Percentiles rank a stretch among this genome's conserved stretches.
Evolutionary conservation across 2,797 vertebrate genomes (phyloP).

Genomic region (Schizopygopsis pylzovi): DNA sequence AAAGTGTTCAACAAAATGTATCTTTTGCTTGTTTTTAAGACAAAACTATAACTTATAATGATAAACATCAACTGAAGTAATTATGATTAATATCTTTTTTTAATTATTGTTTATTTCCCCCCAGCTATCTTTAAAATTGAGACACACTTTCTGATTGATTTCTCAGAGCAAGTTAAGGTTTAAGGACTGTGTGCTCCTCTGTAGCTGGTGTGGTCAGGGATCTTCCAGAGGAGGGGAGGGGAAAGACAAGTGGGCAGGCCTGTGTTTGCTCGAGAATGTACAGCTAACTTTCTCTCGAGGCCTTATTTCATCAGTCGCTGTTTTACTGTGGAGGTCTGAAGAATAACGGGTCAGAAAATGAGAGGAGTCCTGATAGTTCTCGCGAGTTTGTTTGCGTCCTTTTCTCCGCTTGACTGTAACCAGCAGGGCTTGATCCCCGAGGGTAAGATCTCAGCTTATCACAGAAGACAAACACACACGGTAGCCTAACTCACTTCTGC

Average conservation of each 20-base stretch:
- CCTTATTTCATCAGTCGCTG: neutral
- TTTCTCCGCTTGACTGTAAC: constrained; percentile 54
- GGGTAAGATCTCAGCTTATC: constrained; percentile 65
- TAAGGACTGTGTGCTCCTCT: too few species aligned
- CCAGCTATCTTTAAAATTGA: neutral
- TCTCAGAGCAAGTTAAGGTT: neutral
- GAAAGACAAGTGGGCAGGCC: constrained; percentile 29
- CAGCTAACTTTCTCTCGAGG: constrained; percentile 18
- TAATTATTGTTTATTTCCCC: too few species aligned
- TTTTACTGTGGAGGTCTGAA: neutral
- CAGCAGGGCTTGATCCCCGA: constrained; percentile 61
- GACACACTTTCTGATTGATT: neutral
- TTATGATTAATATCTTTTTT: too few species aligned
- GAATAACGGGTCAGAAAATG: constrained; percentile 63
- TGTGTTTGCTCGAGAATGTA: neutral
- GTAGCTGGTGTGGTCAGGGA: neutral
- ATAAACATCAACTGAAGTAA: neutral
- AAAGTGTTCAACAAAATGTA: neutral
- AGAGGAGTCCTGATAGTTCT: constrained; percentile 26
- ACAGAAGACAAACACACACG: neutral
- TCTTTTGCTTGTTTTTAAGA: neutral
- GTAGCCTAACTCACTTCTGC: too few species aligned
- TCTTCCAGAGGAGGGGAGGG: neutral
- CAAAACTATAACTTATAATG: neutral
- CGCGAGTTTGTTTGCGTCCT: constrained; percentile 32